phyloP scores from a whole-genome alignment of 2,888 invertebrate genomes.

The Diaprepes abbreviatus region DNA sequence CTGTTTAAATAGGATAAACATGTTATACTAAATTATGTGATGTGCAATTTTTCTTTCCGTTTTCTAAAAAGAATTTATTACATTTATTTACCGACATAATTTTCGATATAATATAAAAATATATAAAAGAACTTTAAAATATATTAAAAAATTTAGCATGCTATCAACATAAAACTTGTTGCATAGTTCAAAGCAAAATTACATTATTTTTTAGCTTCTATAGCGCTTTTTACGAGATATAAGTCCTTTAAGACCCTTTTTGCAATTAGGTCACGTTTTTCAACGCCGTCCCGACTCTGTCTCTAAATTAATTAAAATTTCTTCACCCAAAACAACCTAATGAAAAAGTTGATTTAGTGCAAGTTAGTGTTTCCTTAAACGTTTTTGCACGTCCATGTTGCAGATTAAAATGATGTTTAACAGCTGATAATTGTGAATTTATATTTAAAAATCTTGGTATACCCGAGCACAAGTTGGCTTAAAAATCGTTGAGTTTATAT shows the following conservation, averaged over 20 bases:
- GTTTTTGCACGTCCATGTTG: not conserved
- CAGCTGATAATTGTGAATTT: no score
- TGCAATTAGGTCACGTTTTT: conserved; percentile 28
- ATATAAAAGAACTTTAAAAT: no score
- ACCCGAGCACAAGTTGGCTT: no score
- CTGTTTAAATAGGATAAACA: no score
- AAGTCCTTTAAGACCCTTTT: conserved; percentile 8
- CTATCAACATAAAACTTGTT: conserved; percentile 13
- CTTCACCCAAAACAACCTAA: conserved; percentile 19
- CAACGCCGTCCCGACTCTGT: conserved; percentile 2
- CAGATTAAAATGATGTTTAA: not conserved
- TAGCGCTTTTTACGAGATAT: not conserved
- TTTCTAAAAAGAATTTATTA: no score
- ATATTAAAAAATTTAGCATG: not conserved
- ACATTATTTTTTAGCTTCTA: conserved; percentile 7
- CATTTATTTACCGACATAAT: no score
- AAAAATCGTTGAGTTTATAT: no score
- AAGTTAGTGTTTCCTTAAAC: conserved; percentile 5
- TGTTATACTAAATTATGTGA: no score
- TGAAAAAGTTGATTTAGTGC: conserved; percentile 23
- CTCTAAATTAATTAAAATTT: conserved; percentile 32
- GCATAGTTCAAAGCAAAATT: conserved; percentile 8
- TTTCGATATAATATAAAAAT: no score
- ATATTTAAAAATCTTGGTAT: no score
- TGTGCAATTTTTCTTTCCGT: no score